phyloP scores from a whole-genome alignment of 2,888 invertebrate genomes.

The Bugulina stolonifera region DNA sequence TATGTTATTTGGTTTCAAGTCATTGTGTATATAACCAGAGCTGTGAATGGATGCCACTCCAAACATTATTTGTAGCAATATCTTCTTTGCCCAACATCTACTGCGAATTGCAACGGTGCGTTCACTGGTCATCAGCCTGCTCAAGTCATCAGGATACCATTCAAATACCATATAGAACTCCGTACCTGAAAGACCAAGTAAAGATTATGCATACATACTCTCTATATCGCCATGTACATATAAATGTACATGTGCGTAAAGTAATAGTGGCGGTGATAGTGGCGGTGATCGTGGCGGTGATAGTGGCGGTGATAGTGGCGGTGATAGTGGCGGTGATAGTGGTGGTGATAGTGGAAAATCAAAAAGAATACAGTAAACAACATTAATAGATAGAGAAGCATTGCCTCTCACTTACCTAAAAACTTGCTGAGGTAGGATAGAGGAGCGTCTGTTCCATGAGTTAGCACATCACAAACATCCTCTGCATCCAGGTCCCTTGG shows the following conservation, averaged over 20 bases:
- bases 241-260: no score
- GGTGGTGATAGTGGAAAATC: no score
- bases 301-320: no score
- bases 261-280: no score
- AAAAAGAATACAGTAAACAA: no score
- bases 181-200: conserved; percentile 3
- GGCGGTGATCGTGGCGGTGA: no score
- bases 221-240: background rate
- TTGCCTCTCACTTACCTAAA: background rate
- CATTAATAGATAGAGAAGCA: no score
- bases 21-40: background rate
- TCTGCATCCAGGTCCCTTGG: background rate
- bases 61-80: background rate
- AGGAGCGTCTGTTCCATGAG: background rate
- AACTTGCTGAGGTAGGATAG: background rate
- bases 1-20: conserved; percentile 8
- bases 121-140: background rate
- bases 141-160: background rate
- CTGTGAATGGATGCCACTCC: background rate
- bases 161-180: conserved; percentile 16
- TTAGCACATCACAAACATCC: background rate
- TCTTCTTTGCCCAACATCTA: background rate
- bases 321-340: no score
- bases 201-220: background rate
- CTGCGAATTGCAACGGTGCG: background rate